Conservation (phyloP, 1,140 invertebrate genomes). For the Drosophila tani region DNA sequence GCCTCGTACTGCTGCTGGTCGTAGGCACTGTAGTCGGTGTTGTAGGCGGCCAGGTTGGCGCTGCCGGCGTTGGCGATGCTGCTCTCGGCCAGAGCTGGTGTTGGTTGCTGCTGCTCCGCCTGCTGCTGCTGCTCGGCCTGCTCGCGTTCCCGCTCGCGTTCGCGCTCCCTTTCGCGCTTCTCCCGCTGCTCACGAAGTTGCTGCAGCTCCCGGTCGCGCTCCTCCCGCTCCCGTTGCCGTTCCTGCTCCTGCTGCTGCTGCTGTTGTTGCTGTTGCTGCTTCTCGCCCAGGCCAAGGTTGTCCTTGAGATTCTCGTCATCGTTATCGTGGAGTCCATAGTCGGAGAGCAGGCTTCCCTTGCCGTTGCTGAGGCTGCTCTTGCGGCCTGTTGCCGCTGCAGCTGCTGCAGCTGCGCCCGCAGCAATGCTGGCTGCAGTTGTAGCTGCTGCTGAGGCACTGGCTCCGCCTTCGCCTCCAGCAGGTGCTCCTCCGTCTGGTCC, state of each 20-base stretch:
- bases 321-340: slow-evolving; percentile 78
- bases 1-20: slow-evolving; percentile 83
- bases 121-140: slow-evolving; percentile 59
- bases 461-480: slow-evolving; percentile 16
- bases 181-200: slow-evolving; percentile 62
- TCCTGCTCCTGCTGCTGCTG: slow-evolving; percentile 51
- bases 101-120: slow-evolving; percentile 41
- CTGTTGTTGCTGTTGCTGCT: slow-evolving; percentile 66
- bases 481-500: slow-evolving; percentile 1
- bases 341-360: slow-evolving; percentile 31
- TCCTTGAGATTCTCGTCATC: slow-evolving; percentile 85
- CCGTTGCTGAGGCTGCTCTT: slow-evolving; percentile 61
- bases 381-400: slow-evolving; percentile 41
- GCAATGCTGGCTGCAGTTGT: slow-evolving; percentile 31
- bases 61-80: slow-evolving; percentile 52
- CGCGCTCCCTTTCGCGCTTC: slow-evolving; percentile 54
- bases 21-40: slow-evolving; percentile 80
- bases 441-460: slow-evolving; percentile 35
- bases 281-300: slow-evolving; percentile 83
- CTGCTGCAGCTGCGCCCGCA: slow-evolving; percentile 39
- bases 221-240: slow-evolving; percentile 53
- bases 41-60: slow-evolving; percentile 74
- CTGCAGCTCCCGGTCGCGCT: slow-evolving; percentile 61
- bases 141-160: slow-evolving; percentile 36
- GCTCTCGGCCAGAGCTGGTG: slow-evolving; percentile 29